Percentiles rank a stretch among this genome's conserved stretches.
These are phyloP conservation scores for Martes martes DNA, from an alignment of 2,113 vertebrate genomes.

Conservation along the genomic window DNA sequence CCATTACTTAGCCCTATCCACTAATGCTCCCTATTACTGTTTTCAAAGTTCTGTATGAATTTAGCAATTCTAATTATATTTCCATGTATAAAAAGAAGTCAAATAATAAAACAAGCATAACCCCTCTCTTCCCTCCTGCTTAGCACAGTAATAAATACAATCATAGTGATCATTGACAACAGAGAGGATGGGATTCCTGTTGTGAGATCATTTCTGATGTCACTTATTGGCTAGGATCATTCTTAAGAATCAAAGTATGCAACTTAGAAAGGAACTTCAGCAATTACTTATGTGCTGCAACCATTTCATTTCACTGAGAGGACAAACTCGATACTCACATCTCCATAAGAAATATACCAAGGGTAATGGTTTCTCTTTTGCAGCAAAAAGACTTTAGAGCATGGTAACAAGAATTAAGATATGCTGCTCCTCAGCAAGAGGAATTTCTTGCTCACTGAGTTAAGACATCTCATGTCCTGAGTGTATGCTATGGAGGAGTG, in stretches of 20 bases:
- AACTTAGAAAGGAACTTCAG: neutral
- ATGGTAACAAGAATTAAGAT: neutral
- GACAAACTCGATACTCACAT: neutral
- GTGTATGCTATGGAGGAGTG: neutral
- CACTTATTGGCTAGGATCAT: neutral
- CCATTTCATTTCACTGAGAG: neutral
- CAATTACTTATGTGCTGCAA: neutral
- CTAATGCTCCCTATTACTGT: neutral
- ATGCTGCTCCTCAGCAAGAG: neutral
- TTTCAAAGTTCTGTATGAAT: neutral
- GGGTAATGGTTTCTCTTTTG: neutral
- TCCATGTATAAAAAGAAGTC: neutral
- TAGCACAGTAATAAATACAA: neutral
- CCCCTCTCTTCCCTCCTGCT: neutral
- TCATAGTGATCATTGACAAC: neutral
- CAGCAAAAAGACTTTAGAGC: neutral
- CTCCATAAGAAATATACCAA: neutral
- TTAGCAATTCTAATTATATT: neutral
- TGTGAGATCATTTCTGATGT: neutral
- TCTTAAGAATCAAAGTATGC: neutral
- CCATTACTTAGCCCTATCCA: neutral
- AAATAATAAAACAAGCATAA: neutral
- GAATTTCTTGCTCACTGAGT: too few relatives aligned
- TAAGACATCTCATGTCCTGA: neutral
- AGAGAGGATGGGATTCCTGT: neutral